These are phyloP conservation scores for Metopolophium dirhodum DNA, from an alignment of 1,140 invertebrate species.

Conservation along the genomic window DNA sequence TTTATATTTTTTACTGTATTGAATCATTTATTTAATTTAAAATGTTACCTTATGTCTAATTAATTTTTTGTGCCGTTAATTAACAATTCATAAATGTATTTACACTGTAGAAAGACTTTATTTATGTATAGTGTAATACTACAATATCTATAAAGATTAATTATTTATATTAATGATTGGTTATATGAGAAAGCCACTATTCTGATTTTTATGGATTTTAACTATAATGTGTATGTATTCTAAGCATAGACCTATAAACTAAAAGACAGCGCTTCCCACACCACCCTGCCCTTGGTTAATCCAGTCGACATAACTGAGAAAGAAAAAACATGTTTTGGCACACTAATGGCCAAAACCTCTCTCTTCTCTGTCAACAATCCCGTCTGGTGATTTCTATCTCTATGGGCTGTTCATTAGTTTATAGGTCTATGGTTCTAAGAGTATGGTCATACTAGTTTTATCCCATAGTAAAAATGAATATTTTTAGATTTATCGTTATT, in stretches of 20 bases:
- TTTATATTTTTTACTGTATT: too few species aligned
- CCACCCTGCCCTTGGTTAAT: too few species aligned
- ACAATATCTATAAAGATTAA: not conserved
- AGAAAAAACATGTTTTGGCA: too few species aligned
- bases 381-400: too few species aligned
- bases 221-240: not conserved
- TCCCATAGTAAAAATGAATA: not conserved
- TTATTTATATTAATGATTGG: not conserved
- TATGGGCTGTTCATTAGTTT: too few species aligned
- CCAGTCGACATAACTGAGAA: too few species aligned
- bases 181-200: not conserved
- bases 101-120: constrained; percentile 8
- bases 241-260: too few species aligned
- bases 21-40: too few species aligned
- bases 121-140: constrained; percentile 32
- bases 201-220: not conserved
- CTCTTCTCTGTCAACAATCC: too few species aligned
- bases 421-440: too few species aligned
- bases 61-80: not conserved
- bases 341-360: too few species aligned
- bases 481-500: not conserved
- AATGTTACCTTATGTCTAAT: not conserved
- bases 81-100: not conserved
- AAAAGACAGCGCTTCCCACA: too few species aligned
- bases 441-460: not conserved